Evolutionary conservation across 2,888 invertebrate species (phyloP).

Genomic region (Hyalella azteca): DNA sequence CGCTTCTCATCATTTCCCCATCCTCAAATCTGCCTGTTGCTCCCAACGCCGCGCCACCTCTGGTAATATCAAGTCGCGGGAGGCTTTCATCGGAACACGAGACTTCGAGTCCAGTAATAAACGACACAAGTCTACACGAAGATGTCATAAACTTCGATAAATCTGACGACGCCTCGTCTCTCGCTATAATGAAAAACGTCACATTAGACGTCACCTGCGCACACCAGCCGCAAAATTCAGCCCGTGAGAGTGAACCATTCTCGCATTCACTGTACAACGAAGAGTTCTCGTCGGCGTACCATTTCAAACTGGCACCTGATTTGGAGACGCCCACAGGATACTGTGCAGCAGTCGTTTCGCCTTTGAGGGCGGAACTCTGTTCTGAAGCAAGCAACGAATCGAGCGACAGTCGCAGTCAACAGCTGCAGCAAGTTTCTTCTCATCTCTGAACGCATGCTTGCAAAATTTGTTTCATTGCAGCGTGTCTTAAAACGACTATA

Average conservation of each 20-base stretch:
- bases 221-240: background rate
- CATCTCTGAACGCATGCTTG: conserved; percentile 23
- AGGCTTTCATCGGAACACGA: background rate
- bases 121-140: background rate
- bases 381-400: background rate
- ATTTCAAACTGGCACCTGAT: conserved; percentile 4
- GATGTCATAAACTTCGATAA: background rate
- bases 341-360: background rate
- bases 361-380: background rate
- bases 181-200: background rate
- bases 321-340: background rate
- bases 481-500: too few relatives aligned
- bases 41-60: background rate
- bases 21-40: background rate
- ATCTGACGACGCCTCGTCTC: background rate
- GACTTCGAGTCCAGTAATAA: background rate
- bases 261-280: conserved; percentile 1
- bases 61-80: background rate
- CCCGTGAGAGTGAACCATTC: background rate
- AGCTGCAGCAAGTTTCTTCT: conserved; percentile 13
- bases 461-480: too few relatives aligned
- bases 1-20: background rate
- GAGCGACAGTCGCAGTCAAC: background rate
- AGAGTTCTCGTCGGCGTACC: background rate
- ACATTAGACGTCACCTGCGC: background rate